These are phyloP conservation scores for Atta cephalotes DNA, from an alignment of 1,140 invertebrate species.

Conservation along the genomic window DNA sequence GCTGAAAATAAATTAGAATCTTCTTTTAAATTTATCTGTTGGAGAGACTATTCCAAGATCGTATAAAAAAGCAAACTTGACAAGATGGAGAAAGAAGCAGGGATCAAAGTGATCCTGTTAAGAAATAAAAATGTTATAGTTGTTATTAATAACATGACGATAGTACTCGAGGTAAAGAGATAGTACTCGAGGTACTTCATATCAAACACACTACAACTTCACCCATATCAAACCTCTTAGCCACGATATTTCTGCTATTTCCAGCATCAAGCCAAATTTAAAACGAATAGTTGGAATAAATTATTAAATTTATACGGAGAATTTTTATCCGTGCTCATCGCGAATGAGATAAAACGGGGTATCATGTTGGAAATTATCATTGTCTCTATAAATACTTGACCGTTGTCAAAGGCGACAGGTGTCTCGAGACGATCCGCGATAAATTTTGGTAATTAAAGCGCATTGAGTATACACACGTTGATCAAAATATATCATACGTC, in stretches of 20 bases:
- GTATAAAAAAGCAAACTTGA: neutral
- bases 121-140: neutral
- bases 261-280: neutral
- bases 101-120: neutral
- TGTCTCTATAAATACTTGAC: conserved; percentile 43
- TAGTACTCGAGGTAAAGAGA: neutral
- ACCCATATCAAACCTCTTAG: conserved; percentile 42
- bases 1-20: conserved; percentile 5
- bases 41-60: neutral
- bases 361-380: conserved; percentile 70
- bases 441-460: conserved; percentile 64
- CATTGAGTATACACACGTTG: conserved; percentile 75
- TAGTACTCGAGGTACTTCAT: conserved; percentile 26
- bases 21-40: neutral
- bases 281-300: neutral
- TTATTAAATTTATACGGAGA: neutral
- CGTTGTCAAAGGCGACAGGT: conserved; percentile 39
- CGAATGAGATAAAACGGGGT: conserved; percentile 69
- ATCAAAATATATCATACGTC: conserved; percentile 66
- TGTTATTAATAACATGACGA: neutral
- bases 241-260: conserved; percentile 26
- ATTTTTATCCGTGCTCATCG: conserved; percentile 5
- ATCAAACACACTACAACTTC: conserved; percentile 28
- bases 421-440: conserved; percentile 67
- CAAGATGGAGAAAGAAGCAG: neutral